Conservation (phyloP, 2,113 vertebrate genomes). For the Semnornis frantzii region DNA sequence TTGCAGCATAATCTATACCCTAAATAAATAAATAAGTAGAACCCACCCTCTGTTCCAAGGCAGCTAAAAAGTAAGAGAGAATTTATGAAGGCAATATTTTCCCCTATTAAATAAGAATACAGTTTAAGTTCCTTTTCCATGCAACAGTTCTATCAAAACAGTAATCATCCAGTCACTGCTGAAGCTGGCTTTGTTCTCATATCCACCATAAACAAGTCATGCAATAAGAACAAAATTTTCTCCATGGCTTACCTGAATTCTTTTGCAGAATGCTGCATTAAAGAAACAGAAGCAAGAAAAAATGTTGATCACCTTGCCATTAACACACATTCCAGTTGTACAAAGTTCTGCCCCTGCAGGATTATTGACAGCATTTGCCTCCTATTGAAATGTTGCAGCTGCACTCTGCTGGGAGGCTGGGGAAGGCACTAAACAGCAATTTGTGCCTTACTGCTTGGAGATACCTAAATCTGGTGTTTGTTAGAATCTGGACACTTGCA, state of each 20-base stretch:
- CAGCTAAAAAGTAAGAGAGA: neutral
- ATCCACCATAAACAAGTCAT: slow-evolving; percentile 22
- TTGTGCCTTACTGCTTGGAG: neutral
- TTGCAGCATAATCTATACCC: neutral
- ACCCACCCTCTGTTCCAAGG: neutral
- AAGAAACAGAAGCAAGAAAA: slow-evolving; percentile 66
- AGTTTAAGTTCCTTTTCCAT: neutral
- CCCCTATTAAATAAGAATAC: neutral
- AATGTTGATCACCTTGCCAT: slow-evolving; percentile 36
- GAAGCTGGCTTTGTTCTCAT: neutral
- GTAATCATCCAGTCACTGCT: slow-evolving; percentile 1
- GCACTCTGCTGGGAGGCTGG: neutral
- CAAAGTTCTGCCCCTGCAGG: neutral
- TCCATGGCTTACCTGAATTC: slow-evolving; percentile 49
- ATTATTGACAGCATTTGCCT: neutral
- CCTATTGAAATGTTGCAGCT: neutral
- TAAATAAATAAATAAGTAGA: too few species aligned
- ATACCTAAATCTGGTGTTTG: neutral
- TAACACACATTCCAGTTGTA: neutral
- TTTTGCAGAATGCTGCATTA: slow-evolving; percentile 62
- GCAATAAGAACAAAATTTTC: slow-evolving; percentile 42
- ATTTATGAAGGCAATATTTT: neutral
- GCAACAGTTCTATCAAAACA: slow-evolving; percentile 27
- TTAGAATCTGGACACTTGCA: neutral
- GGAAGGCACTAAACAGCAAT: neutral